Evolutionary conservation across 1,140 invertebrate genomes (phyloP).

Genomic region (Coptotermes formosanus): DNA sequence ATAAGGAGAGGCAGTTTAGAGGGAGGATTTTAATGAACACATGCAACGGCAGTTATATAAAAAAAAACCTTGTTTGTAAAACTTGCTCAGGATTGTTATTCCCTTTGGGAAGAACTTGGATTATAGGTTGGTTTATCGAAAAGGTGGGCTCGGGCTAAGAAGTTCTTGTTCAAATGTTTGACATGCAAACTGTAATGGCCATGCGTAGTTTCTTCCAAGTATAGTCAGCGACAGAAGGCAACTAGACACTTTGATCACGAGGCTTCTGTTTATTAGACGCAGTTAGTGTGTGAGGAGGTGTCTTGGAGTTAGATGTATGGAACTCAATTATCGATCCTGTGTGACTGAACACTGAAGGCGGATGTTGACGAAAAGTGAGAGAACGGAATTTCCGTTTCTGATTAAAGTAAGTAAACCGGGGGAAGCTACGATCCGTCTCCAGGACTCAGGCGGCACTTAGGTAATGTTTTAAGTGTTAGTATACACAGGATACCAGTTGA

Average conservation of each 20-base stretch:
- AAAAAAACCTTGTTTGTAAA: not conserved
- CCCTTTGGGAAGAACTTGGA: conserved; percentile 14
- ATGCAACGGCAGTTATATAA: not conserved
- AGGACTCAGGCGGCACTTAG: too few species aligned
- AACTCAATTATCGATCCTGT: too few species aligned
- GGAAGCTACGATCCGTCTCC: too few species aligned
- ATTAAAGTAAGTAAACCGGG: too few species aligned
- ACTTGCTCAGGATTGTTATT: conserved; percentile 11
- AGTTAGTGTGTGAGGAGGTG: too few species aligned
- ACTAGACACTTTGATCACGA: not conserved
- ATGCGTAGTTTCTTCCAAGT: conserved; percentile 2
- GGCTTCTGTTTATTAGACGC: too few species aligned
- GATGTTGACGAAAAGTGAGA: too few species aligned
- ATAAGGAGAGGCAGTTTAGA: not conserved
- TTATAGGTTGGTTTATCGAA: conserved; percentile 16
- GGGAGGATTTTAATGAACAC: conserved; percentile 18
- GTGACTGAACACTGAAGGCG: too few species aligned
- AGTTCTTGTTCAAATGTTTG: conserved; percentile 2
- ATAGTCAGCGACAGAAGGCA: not conserved
- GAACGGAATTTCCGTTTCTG: too few species aligned
- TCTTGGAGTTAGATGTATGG: too few species aligned
- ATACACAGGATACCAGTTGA: too few species aligned
- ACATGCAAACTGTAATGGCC: conserved; percentile 15
- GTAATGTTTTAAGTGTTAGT: too few species aligned
- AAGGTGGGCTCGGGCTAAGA: conserved; percentile 8